These are phyloP conservation scores for Nothoprocta pentlandii DNA, from an alignment of 2,113 vertebrate genomes.

Conservation along the genomic window DNA sequence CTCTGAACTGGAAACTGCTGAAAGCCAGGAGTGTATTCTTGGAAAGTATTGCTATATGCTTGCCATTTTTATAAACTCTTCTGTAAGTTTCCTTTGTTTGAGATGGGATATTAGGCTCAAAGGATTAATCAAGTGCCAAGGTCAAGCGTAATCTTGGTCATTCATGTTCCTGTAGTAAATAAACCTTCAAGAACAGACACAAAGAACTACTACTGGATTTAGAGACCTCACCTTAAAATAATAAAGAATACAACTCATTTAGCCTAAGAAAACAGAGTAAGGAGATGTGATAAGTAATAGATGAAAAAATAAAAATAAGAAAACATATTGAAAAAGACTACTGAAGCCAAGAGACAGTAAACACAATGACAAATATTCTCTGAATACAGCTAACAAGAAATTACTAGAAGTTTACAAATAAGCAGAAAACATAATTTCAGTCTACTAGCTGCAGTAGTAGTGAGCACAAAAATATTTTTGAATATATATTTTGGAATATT, in stretches of 20 bases:
- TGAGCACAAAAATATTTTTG: not conserved
- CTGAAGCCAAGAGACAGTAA: not conserved
- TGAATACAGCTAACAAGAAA: not conserved
- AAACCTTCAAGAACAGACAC: not conserved
- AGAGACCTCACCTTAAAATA: not conserved
- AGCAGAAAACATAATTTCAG: not conserved
- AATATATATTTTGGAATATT: not conserved
- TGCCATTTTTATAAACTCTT: not conserved
- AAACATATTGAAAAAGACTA: not conserved
- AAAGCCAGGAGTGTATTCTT: not conserved
- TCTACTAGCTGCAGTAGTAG: not conserved
- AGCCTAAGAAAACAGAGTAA: not conserved
- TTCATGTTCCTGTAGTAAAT: not conserved
- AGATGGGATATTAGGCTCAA: not conserved
- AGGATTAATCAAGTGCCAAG: not conserved
- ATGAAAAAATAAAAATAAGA: not conserved
- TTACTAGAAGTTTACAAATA: not conserved
- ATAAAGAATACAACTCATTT: not conserved
- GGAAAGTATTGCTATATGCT: not conserved
- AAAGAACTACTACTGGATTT: not conserved
- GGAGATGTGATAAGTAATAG: not conserved
- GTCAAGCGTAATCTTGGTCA: not conserved
- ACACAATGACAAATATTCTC: not conserved
- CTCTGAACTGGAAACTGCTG: not conserved
- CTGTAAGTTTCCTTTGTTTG: not conserved